Percentiles rank a stretch among this genome's conserved stretches.
phyloP scores from a whole-genome alignment of 2,797 vertebrate genomes.

The Chelon auratus region DNA sequence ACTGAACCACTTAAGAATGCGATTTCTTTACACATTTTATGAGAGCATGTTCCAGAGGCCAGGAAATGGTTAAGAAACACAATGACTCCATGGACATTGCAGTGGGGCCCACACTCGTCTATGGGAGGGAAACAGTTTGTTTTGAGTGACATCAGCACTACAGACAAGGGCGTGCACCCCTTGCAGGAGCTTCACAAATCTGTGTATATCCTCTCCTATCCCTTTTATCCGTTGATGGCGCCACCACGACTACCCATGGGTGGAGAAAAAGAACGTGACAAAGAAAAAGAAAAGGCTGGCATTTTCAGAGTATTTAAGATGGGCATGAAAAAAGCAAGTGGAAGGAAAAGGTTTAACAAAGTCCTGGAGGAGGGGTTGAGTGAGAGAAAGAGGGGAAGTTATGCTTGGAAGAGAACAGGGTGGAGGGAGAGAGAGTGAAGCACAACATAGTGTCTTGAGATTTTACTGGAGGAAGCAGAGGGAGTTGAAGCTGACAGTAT shows the following conservation, averaged over 20 bases:
- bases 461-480: constrained; percentile 46
- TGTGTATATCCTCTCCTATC: constrained; percentile 37
- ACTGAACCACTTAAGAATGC: constrained; percentile 62
- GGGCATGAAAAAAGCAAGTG: constrained; percentile 34
- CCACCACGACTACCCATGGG: constrained; percentile 28
- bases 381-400: constrained; percentile 62
- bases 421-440: constrained; percentile 23
- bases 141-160: constrained; percentile 57
- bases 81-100: constrained; percentile 55
- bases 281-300: constrained; percentile 12
- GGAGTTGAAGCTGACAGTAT: constrained; percentile 46
- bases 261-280: background rate
- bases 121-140: constrained; percentile 55
- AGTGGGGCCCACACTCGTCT: constrained; percentile 56
- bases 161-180: constrained; percentile 42
- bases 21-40: constrained; percentile 35
- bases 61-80: constrained; percentile 75
- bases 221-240: constrained; percentile 33
- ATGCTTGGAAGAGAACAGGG: constrained; percentile 33
- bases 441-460: constrained; percentile 36
- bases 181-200: constrained; percentile 21
- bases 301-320: constrained; percentile 22
- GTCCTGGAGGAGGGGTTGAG: constrained; percentile 30
- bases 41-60: constrained; percentile 35
- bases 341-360: constrained; percentile 41